phyloP scores from a whole-genome alignment of 2,797 vertebrate species.

The Hydrolagus colliei region DNA sequence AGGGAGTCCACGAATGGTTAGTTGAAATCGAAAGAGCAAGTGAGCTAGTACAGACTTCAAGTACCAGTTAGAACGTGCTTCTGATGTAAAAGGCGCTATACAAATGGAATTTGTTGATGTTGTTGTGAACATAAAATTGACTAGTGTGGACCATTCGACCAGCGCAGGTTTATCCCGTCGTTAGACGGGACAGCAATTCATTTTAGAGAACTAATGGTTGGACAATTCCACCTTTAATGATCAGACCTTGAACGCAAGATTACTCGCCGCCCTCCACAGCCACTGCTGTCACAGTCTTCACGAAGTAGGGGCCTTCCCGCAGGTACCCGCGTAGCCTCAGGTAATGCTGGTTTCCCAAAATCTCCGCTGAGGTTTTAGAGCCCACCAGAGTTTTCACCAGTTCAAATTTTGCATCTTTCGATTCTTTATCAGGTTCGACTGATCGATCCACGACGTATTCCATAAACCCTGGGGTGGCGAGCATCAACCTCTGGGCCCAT shows the following conservation, averaged over 20 bases:
- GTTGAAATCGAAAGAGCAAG: too few species aligned
- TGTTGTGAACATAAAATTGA: too few species aligned
- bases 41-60: too few species aligned
- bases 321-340: constrained; percentile 76
- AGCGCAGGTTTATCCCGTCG: too few species aligned
- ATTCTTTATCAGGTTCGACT: constrained; percentile 75
- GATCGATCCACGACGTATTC: constrained; percentile 87
- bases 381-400: constrained; percentile 78
- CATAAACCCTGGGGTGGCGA: constrained; percentile 80
- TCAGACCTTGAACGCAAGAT: neutral
- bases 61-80: too few species aligned
- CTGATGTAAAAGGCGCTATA: too few species aligned
- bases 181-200: neutral
- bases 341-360: constrained; percentile 81
- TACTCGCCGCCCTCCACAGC: constrained; percentile 83
- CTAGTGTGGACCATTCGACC: too few species aligned
- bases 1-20: too few species aligned
- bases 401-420: constrained; percentile 87
- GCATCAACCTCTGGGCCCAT: constrained; percentile 88
- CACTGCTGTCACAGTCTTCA: constrained; percentile 72
- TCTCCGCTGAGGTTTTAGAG: constrained; percentile 65
- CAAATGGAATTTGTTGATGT: too few species aligned
- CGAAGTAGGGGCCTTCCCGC: constrained; percentile 81
- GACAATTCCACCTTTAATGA: neutral
- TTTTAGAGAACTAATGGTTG: neutral